A percentile compares a stretch with the other conserved stretches of the same genome.
Evolutionary conservation across 2,888 invertebrate genomes (phyloP).

Genomic region (Caenorhabditis afra): DNA sequence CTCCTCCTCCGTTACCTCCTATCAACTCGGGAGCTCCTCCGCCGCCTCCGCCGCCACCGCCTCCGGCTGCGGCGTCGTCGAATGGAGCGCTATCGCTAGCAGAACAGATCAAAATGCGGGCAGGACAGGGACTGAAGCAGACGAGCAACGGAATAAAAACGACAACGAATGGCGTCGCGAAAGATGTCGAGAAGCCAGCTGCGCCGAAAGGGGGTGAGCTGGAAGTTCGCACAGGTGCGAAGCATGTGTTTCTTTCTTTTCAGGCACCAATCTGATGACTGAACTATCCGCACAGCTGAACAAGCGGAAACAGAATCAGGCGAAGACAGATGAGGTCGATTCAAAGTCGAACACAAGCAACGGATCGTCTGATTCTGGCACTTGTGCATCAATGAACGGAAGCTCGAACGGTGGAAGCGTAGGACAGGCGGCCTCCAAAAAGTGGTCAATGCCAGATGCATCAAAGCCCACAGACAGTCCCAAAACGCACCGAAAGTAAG

Average conservation of each 20-base stretch:
- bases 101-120: constrained; percentile 60
- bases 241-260: constrained; percentile 16
- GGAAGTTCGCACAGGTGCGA: background rate
- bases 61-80: background rate
- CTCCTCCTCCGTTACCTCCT: constrained; percentile 64
- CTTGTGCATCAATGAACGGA: constrained; percentile 33
- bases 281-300: constrained; percentile 60
- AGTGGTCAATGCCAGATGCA: constrained; percentile 57
- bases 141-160: constrained; percentile 31
- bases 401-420: constrained; percentile 51
- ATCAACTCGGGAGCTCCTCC: constrained; percentile 28
- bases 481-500: constrained; percentile 69
- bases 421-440: constrained; percentile 61
- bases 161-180: background rate
- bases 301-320: constrained; percentile 62
- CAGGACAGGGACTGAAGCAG: constrained; percentile 41
- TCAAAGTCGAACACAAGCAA: constrained; percentile 68
- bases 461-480: constrained; percentile 59
- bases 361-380: constrained; percentile 68
- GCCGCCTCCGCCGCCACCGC: constrained; percentile 40
- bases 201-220: constrained; percentile 23
- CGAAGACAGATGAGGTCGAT: constrained; percentile 65
- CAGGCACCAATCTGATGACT: constrained; percentile 51
- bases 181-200: constrained; percentile 21
- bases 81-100: constrained; percentile 35